Evolutionary conservation across 2,888 invertebrate species (phyloP).

Genomic region (Leucoptera coffeella): DNA sequence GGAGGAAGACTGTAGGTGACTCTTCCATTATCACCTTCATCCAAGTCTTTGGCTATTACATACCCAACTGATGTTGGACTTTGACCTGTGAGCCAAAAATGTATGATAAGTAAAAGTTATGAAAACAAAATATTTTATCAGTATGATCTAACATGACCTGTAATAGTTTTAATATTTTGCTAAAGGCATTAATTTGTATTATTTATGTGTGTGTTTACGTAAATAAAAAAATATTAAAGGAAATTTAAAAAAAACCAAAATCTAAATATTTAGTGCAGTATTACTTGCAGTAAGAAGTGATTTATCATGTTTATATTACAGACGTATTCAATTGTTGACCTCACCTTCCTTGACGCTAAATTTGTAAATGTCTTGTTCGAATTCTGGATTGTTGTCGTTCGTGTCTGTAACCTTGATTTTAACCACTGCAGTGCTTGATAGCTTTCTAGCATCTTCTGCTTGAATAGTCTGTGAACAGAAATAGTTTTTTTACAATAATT

Average conservation of each 20-base stretch:
- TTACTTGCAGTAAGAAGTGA: too few species aligned
- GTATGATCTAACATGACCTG: too few species aligned
- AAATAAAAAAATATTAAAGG: too few species aligned
- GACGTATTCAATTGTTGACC: neutral
- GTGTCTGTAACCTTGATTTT: constrained; percentile 87
- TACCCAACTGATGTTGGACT: constrained; percentile 61
- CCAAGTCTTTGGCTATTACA: constrained; percentile 79
- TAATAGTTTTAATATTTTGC: too few species aligned
- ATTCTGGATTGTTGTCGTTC: constrained; percentile 88
- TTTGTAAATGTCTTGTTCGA: constrained; percentile 72
- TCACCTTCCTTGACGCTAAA: constrained; percentile 76
- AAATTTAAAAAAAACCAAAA: too few species aligned
- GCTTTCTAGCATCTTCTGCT: constrained; percentile 80
- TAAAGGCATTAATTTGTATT: too few species aligned
- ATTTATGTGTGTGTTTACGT: too few species aligned
- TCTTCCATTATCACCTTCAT: constrained; percentile 78
- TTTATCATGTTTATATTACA: constrained; percentile 1
- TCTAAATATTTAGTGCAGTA: too few species aligned
- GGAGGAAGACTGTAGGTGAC: constrained; percentile 74
- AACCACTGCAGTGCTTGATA: constrained; percentile 76
- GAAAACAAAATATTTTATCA: too few species aligned
- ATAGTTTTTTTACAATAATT: constrained; percentile 4
- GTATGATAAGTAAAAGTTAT: neutral
- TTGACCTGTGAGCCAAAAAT: constrained; percentile 16
- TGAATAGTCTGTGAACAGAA: constrained; percentile 67